Conservation (phyloP, 92 coral and sea anemone genomes). For the Umimayanthus chanpuru region DNA sequence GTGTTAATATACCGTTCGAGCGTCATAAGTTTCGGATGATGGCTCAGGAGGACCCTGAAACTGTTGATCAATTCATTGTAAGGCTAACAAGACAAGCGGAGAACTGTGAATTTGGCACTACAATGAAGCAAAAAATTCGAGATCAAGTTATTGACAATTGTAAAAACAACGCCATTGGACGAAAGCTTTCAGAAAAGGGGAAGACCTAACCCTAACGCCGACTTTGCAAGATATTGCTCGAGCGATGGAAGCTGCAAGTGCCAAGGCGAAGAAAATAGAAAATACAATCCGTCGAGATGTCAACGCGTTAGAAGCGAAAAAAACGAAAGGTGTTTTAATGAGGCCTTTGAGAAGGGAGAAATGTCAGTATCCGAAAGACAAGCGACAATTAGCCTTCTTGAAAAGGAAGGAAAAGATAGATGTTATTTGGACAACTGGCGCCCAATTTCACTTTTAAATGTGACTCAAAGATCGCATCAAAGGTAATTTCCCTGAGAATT, state of each 20-base stretch:
- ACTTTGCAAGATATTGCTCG: constrained; percentile 50
- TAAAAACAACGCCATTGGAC: constrained; percentile 19
- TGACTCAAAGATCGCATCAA: too few species aligned
- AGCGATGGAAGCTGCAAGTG: constrained; percentile 49
- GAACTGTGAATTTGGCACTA: constrained; percentile 22
- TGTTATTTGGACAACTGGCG: too few species aligned
- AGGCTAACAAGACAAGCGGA: constrained; percentile 44
- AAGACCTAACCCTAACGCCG: constrained; percentile 21
- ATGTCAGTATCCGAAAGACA: too few species aligned
- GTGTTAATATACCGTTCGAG: constrained; percentile 24
- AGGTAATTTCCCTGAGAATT: too few species aligned
- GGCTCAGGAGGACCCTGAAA: neutral
- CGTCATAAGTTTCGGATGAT: constrained; percentile 20
- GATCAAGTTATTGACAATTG: constrained; percentile 66
- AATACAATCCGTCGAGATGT: constrained; percentile 23
- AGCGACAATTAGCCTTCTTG: too few species aligned
- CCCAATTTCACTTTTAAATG: too few species aligned
- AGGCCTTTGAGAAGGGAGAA: too few species aligned
- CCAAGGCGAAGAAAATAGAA: constrained; percentile 55
- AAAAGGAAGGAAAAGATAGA: too few species aligned
- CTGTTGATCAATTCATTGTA: constrained; percentile 25
- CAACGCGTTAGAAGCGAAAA: constrained; percentile 13
- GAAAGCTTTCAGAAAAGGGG: constrained; percentile 50
- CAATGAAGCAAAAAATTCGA: constrained; percentile 49
- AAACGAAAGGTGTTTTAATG: neutral